Evolutionary conservation across 1,140 invertebrate species (phyloP), one percentile per base, ranked within the genome.

Genomic region (Hermatobates lingyangjiaoensis): DNA sequence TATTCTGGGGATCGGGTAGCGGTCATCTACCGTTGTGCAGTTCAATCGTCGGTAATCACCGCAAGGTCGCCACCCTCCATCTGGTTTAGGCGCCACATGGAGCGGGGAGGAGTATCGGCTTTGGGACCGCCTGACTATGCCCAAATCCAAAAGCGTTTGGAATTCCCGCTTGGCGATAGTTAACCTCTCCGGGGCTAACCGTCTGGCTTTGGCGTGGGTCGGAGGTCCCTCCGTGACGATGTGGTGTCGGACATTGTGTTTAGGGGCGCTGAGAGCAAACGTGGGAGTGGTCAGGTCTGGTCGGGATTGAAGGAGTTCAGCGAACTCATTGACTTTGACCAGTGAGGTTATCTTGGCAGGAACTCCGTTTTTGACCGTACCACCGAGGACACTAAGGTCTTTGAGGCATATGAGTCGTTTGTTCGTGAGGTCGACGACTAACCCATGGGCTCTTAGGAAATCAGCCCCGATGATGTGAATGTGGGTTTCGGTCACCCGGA

Each of bases 11-110:
- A 71, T 49, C 2, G 66, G 66, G 51, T 68, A 71, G 0, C 57
- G 30, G 49, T 72, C 67, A 0, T 61, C 59, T 18, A 60, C 52
- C 15, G 64, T 69, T 10, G 54, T 40, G 0, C 56, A 50, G 56
- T 75, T 76, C 0, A 75, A 57, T 1, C 38, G 30, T 12, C 67
- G 54, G 52, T 71, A 75, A 51, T 74, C 71, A 0, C 70, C 66
- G 56, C 66, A 69, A 5, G 65, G 63, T 26, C 71, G 53, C 56
- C 60, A 64, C 1, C 57, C 51, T 1, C 64, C 68, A 51, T 63
- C 57, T 26, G 61, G 59, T 52, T 74, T 72, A 50, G 72, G 70
- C 0, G 67, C 65, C 38, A 72, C 52, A 46, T 69, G 64, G 14
- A 71, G 49, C 1, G 69, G 65, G 5, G 61, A 61, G 1, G 67